Percentiles rank a stretch among this genome's conserved stretches.
These are phyloP conservation scores for Holothuria leucospilota DNA, from an alignment of 53 echinoderm and acorn worm species.

Conservation along the genomic window DNA sequence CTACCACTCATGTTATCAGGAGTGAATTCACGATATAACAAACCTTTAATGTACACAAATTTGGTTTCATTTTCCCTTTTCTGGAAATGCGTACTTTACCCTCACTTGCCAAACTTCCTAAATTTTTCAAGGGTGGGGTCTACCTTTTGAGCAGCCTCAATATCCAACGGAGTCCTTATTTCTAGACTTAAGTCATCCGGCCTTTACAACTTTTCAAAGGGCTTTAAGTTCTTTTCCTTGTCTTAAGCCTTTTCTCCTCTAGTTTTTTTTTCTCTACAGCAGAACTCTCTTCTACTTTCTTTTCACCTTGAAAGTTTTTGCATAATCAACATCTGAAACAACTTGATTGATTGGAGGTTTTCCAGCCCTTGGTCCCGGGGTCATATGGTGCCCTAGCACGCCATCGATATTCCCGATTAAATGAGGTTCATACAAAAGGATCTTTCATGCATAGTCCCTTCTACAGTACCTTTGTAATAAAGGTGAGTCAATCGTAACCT, in stretches of 20 bases:
- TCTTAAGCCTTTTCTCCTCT: conserved; percentile 6
- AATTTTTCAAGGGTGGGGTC: not conserved
- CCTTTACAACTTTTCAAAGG: not conserved
- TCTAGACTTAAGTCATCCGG: not conserved
- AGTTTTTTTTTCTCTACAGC: conserved; percentile 28
- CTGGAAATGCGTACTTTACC: not conserved
- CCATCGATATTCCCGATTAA: not conserved
- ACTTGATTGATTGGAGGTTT: not conserved
- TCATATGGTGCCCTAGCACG: not conserved
- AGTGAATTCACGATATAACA: not conserved
- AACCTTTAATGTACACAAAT: not conserved
- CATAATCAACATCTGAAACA: no score
- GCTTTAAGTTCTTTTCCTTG: not conserved
- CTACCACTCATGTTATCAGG: not conserved
- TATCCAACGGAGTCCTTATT: not conserved
- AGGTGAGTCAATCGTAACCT: no score
- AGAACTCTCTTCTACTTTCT: not conserved
- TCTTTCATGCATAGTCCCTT: not conserved
- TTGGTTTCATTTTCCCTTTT: not conserved
- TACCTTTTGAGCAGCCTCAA: conserved; percentile 1
- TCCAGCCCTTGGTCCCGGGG: no score
- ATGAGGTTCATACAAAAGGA: not conserved
- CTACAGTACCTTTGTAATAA: no score
- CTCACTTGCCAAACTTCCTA: not conserved
- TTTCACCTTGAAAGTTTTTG: no score